Conservation (phyloP, 1,140 invertebrate species). For the Leptinotarsa defecta region DNA sequence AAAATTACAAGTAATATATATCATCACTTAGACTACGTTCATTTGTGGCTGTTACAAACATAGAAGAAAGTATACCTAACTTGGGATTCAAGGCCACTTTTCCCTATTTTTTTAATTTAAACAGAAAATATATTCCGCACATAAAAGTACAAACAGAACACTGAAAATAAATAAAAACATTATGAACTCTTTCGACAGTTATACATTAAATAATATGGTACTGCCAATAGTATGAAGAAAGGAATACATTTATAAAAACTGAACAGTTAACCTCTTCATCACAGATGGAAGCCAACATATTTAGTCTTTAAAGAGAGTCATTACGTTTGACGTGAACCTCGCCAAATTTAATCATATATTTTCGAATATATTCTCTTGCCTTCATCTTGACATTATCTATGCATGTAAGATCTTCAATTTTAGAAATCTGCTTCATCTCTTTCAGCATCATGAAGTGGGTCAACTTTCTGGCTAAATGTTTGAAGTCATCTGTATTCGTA, state of each 20-base stretch:
- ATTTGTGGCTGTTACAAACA: too few species aligned
- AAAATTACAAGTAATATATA: too few species aligned
- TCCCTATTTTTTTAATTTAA: not conserved
- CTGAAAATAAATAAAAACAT: not conserved
- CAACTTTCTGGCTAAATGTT: conserved; percentile 93
- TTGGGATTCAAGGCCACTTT: too few species aligned
- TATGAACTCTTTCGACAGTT: not conserved
- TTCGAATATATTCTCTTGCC: conserved; percentile 90
- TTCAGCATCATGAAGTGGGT: conserved; percentile 97
- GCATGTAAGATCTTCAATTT: conserved; percentile 83
- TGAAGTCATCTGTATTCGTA: conserved; percentile 90
- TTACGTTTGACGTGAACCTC: conserved; percentile 65
- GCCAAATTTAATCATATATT: conserved; percentile 95
- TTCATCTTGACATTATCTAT: conserved; percentile 93
- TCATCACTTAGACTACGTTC: too few species aligned
- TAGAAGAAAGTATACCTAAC: too few species aligned
- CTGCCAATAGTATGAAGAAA: not conserved
- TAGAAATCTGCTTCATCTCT: conserved; percentile 90
- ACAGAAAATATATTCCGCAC: not conserved
- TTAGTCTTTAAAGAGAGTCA: conserved; percentile 47
- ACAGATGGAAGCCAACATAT: conserved; percentile 10
- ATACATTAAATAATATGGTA: not conserved
- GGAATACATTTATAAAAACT: not conserved
- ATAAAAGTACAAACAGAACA: not conserved
- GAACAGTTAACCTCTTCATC: conserved; percentile 4